Evolutionary conservation across 2,888 invertebrate genomes (phyloP), one percentile per base, ranked within the genome.

Genomic region (Eucera pruinosa): DNA sequence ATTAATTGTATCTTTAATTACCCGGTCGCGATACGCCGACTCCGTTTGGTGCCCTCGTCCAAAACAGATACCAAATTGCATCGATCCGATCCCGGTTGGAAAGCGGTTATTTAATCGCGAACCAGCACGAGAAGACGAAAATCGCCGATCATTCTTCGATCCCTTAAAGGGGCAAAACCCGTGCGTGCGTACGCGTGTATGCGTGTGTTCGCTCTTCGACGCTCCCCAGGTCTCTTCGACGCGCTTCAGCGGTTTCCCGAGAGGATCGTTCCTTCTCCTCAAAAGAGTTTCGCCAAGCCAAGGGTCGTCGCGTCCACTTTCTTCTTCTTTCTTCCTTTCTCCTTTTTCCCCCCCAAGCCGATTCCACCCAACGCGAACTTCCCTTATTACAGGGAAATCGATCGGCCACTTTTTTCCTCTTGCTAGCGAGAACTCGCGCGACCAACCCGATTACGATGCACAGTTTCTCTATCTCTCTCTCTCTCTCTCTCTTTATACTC

Each of bases 1-100:
- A 84, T 88, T 88, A 87, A 87, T 87, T 81, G 86, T 74, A 74
- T 82, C 85, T 84, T 88, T 86, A 85, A 88, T 88, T 86, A 85
- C 81, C 62, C 57, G 57, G 72, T 78, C 71, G 78, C 82, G 67
- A 36, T 20, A 15, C 47, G n/a, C 1, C 52, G 52, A 20, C 30
- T 15, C 33, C 25, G 41, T n/a, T 33, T 33, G 33, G 4, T 5
- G 33, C 33, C 33, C 33, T 33, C 33, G 33, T 71, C 43, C 41
- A 15, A 18, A 52, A 43, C 27, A 5, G 6, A 48, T 41, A 25
- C 54, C 47, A 33, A 52, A 71, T 48, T 43, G 43, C 33, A 50
- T 27, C 47, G n/a, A 13, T 9, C n/a, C n/a, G 2, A 11, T 23
- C 23, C 11, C 6, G 3, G 18, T 30, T 3, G n/a, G n/a, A n/a